phyloP scores from a whole-genome alignment of 2,113 vertebrate species.

The Callorhinus ursinus region DNA sequence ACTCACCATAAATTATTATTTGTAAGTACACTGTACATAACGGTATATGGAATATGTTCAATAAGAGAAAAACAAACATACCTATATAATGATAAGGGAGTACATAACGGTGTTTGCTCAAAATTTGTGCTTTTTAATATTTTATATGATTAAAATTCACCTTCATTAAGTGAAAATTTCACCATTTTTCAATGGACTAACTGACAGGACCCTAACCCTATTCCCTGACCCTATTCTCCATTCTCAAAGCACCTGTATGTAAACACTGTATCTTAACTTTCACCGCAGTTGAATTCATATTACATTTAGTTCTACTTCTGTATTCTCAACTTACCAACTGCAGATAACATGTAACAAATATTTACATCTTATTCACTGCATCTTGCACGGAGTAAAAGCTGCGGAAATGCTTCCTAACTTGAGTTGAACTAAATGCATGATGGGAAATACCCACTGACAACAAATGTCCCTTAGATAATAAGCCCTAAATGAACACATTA shows the following conservation, averaged over 20 bases:
- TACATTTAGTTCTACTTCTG: neutral
- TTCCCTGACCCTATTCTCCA: neutral
- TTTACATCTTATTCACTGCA: neutral
- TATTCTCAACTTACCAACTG: neutral
- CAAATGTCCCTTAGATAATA: slow-evolving; percentile 18
- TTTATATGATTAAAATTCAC: slow-evolving; percentile 1
- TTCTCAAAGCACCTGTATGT: neutral
- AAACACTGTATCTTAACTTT: neutral
- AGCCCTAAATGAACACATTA: neutral
- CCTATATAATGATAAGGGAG: neutral
- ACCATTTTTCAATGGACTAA: neutral
- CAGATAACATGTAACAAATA: neutral
- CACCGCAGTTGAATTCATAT: neutral
- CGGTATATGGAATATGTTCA: neutral
- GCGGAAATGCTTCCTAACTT: slow-evolving; percentile 9
- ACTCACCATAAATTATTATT: neutral
- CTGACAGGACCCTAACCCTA: neutral
- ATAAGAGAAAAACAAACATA: neutral
- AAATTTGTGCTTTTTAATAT: neutral
- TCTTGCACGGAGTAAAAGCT: neutral
- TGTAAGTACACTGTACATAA: neutral
- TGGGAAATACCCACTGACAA: neutral
- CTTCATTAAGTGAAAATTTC: neutral
- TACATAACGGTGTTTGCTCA: neutral
- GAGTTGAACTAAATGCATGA: slow-evolving; percentile 5